Evolutionary conservation across 2,888 invertebrate species (phyloP), one percentile per base, ranked within the genome.

Genomic region (Syrista parreyssii): DNA sequence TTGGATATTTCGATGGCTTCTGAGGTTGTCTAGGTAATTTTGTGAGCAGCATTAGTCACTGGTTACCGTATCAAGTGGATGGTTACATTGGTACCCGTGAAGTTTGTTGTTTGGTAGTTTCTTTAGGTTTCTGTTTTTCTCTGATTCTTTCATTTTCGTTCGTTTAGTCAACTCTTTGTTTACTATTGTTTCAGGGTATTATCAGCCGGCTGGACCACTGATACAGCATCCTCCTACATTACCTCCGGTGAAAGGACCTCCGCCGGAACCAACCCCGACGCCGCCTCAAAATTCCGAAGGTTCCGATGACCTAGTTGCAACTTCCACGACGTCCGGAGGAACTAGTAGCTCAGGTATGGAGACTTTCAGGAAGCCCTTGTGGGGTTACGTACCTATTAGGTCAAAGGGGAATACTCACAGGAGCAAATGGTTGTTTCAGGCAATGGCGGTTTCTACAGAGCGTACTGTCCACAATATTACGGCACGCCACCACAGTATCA

Each of bases 161-260:
- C 40, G 30, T 71, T n/a, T 15, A 30, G 68, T 68, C 68, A 30
- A 55, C 34, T 74, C 31, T 30, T 78, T 77, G 40, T 80, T 77
- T 55, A 0, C 23, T 75, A 73, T 88, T 84, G 81, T 92, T 93
- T 0, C 94, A 97, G 97, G 97, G 91, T 97, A 97, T 91, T 97
- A 97, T 93, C 97, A 97, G 93, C 97, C 97, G 86, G 97, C 97
- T 86, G 97, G 97, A 83, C 97, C 98, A 86, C 93, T 97, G 91
- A 97, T 97, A 87, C 91, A 91, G 84, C 90, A 92, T 86, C 90
- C 91, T 78, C 88, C 93, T 84, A 93, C 93, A 88, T 85, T 89
- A 84, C 88, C 88, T 76, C 89, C 91, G 78, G 89, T 91, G 73
- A 91, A 90, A 82, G 91, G 88, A 68, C 81, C 80, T 71, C 91